Evolutionary conservation across 2,113 vertebrate species (phyloP).

Genomic region (Corapipo altera): DNA sequence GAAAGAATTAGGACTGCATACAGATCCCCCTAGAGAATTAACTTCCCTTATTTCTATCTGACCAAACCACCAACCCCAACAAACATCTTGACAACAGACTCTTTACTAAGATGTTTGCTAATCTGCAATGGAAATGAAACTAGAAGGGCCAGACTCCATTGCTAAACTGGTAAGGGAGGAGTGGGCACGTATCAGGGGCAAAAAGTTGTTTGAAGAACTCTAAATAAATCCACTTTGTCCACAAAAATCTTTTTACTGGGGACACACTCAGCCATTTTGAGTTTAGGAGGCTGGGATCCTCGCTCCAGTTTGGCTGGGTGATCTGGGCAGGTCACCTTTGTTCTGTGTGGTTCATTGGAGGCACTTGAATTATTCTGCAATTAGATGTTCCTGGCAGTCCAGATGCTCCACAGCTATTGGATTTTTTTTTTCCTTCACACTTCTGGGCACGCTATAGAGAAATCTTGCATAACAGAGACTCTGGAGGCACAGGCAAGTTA

Average conservation of each 20-base stretch:
- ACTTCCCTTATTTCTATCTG: conserved; percentile 26
- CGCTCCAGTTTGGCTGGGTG: not conserved
- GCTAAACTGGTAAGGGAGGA: not conserved
- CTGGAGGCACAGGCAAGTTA: not conserved
- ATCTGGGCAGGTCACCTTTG: not conserved
- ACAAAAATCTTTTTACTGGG: not conserved
- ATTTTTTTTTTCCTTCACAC: not conserved
- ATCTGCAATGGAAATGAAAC: not conserved
- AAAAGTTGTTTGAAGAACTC: not conserved
- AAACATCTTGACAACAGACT: conserved; percentile 48
- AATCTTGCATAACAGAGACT: not conserved
- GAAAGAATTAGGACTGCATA: conserved; percentile 35
- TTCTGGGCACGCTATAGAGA: not conserved
- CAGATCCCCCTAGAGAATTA: conserved; percentile 14
- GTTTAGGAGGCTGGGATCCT: not conserved
- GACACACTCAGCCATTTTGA: not conserved
- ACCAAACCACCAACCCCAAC: not conserved
- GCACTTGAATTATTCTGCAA: not conserved
- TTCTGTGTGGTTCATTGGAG: not conserved
- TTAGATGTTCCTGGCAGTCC: not conserved
- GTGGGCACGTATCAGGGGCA: not conserved
- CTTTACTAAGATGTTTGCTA: not conserved
- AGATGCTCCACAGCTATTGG: not conserved
- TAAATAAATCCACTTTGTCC: not conserved
- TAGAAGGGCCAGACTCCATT: not conserved